A percentile compares a stretch with the other conserved stretches of the same genome.
Evolutionary conservation across 2,797 vertebrate species (phyloP).

Genomic region (Paramormyrops hopkinsi): DNA sequence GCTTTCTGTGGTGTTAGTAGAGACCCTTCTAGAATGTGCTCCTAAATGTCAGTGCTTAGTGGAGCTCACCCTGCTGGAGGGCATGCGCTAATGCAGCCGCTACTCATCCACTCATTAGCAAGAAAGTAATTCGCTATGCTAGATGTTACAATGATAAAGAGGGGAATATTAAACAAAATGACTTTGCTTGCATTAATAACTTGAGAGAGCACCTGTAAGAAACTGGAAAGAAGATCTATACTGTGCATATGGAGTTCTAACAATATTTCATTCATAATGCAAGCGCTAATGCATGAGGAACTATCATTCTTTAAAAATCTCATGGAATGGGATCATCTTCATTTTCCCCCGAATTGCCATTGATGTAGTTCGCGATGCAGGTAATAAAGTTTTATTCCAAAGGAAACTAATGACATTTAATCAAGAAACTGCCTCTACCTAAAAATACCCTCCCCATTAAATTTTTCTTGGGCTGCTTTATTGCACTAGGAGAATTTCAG

Average conservation of each 20-base stretch:
- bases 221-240: not conserved
- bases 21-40: not conserved
- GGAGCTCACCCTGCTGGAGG: not conserved
- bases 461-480: not conserved
- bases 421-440: not conserved
- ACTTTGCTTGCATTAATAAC: not conserved
- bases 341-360: constrained; percentile 12
- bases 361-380: not conserved
- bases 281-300: not conserved
- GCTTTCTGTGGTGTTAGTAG: not conserved
- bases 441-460: not conserved
- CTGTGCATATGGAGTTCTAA: not conserved
- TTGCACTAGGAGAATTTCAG: not conserved
- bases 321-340: not conserved
- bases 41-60: not conserved
- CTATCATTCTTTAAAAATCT: not conserved
- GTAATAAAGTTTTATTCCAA: constrained; percentile 8
- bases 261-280: constrained; percentile 2
- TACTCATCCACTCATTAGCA: not conserved
- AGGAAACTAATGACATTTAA: constrained; percentile 16
- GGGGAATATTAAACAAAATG: not conserved
- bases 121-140: not conserved
- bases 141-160: not conserved
- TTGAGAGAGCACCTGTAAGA: not conserved
- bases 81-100: not conserved